These are phyloP conservation scores for Pilophorus perplexus DNA, from an alignment of 2,888 invertebrate genomes.

Conservation along the genomic window DNA sequence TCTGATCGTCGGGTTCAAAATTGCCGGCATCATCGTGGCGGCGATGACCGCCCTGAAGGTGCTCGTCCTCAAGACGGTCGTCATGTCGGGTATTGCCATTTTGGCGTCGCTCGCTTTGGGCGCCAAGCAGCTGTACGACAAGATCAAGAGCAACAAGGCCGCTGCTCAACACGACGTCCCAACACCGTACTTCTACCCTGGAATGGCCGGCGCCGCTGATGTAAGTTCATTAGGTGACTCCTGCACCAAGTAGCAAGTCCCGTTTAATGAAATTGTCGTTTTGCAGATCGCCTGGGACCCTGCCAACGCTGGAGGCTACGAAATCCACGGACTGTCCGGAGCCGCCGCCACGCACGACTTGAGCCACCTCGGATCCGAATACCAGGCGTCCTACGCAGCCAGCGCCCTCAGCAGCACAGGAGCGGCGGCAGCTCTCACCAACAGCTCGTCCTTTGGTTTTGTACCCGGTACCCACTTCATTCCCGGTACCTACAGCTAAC, in stretches of 20 bases:
- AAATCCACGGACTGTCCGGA: constrained; percentile 7
- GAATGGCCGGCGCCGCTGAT: constrained; percentile 5
- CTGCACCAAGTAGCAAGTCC: too few relatives aligned
- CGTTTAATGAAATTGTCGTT: background rate
- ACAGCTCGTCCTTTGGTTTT: constrained; percentile 19
- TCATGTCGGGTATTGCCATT: constrained; percentile 68
- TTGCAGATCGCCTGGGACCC: constrained; percentile 31
- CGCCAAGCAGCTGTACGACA: constrained; percentile 43
- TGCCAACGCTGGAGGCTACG: constrained; percentile 21
- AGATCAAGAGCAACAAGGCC: constrained; percentile 37
- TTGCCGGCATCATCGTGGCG: constrained; percentile 63
- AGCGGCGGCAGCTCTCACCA: background rate
- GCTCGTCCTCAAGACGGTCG: constrained; percentile 65
- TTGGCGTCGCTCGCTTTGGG: constrained; percentile 63
- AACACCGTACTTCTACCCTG: constrained; percentile 30
- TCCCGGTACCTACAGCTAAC: constrained; percentile 26
- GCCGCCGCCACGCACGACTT: constrained; percentile 14
- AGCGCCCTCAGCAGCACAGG: background rate
- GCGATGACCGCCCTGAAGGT: constrained; percentile 62
- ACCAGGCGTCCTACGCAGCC: constrained; percentile 22
- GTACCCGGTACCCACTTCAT: constrained; percentile 27
- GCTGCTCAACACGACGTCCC: background rate
- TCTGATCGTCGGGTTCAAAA: constrained; percentile 66
- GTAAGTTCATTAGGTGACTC: constrained; percentile 6
- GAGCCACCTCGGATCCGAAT: constrained; percentile 25